Percentiles rank a stretch among this genome's conserved stretches.
Evolutionary conservation across 2,797 vertebrate species (phyloP).

Genomic region (Peromyscus attwateri): DNA sequence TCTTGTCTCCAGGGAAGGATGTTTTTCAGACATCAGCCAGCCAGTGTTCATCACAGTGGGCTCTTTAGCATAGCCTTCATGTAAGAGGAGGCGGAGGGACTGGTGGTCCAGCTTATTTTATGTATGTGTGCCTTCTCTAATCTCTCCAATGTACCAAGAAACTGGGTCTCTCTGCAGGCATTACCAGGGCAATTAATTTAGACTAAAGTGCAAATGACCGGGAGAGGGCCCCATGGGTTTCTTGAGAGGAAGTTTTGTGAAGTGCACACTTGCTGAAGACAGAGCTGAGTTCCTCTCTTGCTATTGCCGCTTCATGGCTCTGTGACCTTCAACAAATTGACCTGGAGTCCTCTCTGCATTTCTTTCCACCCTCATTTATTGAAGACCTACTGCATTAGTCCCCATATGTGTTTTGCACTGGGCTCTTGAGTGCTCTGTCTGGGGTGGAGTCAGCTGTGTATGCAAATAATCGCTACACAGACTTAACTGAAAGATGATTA

Average conservation of each 20-base stretch:
- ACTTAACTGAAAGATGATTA: not conserved
- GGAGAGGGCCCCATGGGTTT: not conserved
- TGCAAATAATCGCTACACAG: not conserved
- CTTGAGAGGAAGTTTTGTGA: not conserved
- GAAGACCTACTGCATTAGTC: not conserved
- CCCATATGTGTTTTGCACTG: too few relatives aligned
- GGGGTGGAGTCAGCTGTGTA: not conserved
- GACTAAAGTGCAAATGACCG: constrained; percentile 24
- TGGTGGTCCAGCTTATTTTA: not conserved
- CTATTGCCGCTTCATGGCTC: not conserved
- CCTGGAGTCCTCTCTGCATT: not conserved
- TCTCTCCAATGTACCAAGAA: not conserved
- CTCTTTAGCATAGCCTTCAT: not conserved
- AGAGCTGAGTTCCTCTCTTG: not conserved
- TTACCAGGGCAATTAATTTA: not conserved
- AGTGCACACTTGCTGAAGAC: not conserved
- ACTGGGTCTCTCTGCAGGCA: not conserved
- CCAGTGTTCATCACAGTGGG: not conserved
- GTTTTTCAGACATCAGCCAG: not conserved
- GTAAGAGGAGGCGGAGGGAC: not conserved
- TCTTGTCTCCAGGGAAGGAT: not conserved
- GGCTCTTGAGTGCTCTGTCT: not conserved
- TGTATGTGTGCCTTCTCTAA: not conserved
- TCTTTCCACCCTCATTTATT: not conserved
- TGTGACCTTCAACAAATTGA: not conserved